A percentile compares a stretch with the other conserved stretches of the same genome.
phyloP scores from a whole-genome alignment of 1,140 invertebrate species.

The Neodiprion fabricii region DNA sequence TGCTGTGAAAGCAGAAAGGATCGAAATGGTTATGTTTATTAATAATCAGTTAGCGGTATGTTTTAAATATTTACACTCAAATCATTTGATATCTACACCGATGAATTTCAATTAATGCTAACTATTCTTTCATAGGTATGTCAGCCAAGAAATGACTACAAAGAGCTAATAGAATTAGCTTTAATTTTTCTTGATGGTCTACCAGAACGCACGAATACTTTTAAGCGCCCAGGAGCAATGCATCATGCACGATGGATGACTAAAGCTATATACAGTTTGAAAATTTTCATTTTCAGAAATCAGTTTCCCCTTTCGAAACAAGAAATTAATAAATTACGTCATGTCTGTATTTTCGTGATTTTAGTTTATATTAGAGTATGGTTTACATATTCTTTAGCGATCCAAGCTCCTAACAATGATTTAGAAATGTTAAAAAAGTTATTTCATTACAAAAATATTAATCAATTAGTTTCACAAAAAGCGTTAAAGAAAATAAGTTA shows the following conservation, averaged over 20 bases:
- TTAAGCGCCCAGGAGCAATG: neutral
- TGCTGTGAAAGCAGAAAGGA: constrained; percentile 12
- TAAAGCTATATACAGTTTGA: constrained; percentile 33
- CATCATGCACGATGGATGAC: constrained; percentile 36
- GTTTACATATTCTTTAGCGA: constrained; percentile 30
- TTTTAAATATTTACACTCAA: no score
- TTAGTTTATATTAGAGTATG: constrained; percentile 37
- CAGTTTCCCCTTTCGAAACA: no score
- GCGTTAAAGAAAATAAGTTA: constrained; percentile 29
- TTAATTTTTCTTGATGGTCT: no score
- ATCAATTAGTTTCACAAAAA: constrained; percentile 26
- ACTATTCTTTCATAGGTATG: no score
- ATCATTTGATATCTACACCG: no score
- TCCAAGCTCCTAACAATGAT: constrained; percentile 31
- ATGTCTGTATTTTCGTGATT: constrained; percentile 39
- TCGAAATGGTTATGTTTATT: constrained; percentile 21
- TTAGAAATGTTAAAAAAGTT: constrained; percentile 21
- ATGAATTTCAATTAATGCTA: no score
- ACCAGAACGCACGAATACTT: no score
- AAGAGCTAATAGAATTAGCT: no score
- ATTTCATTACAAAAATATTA: constrained; percentile 26
- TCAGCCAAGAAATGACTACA: no score
- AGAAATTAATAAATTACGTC: constrained; percentile 23
- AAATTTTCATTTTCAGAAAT: constrained; percentile 33
- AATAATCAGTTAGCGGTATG: constrained; percentile 13